A percentile compares a stretch with the other conserved stretches of the same genome.
These are phyloP conservation scores for Glareola pratincola DNA, from an alignment of 2,113 vertebrate species.

Conservation along the genomic window DNA sequence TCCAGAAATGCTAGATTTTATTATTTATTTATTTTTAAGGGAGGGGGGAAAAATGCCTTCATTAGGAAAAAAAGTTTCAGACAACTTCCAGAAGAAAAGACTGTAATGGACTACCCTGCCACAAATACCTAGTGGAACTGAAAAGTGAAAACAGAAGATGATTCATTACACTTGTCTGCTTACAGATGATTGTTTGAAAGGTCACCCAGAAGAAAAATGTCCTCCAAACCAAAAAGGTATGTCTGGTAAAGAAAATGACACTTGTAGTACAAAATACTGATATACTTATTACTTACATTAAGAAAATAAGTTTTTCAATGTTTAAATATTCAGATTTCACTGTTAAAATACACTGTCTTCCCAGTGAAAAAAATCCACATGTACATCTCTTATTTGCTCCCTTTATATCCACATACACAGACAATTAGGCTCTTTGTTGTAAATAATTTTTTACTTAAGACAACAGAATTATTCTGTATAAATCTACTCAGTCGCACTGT, in stretches of 20 bases:
- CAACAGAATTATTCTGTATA: neutral
- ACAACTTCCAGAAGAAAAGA: neutral
- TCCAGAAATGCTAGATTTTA: neutral
- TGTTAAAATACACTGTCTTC: neutral
- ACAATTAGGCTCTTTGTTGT: neutral
- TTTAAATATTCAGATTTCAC: neutral
- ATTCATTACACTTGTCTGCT: constrained; percentile 30
- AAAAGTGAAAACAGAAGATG: constrained; percentile 20
- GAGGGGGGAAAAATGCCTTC: fast-evolving
- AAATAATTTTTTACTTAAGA: neutral
- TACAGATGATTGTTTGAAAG: constrained; percentile 34
- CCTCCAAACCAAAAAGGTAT: neutral
- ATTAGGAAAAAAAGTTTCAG: neutral
- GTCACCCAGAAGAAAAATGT: constrained; percentile 7
- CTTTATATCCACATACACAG: neutral
- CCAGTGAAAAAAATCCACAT: neutral
- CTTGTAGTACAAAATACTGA: neutral
- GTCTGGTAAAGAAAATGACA: neutral
- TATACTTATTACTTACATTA: neutral
- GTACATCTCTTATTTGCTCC: neutral
- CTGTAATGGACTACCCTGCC: neutral
- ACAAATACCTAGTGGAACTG: neutral
- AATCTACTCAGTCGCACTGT: neutral
- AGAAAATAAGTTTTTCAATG: neutral
- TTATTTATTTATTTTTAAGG: neutral